These are phyloP conservation scores for Probaryconus sp. DNA, from an alignment of 1,140 invertebrate genomes.

Conservation along the genomic window DNA sequence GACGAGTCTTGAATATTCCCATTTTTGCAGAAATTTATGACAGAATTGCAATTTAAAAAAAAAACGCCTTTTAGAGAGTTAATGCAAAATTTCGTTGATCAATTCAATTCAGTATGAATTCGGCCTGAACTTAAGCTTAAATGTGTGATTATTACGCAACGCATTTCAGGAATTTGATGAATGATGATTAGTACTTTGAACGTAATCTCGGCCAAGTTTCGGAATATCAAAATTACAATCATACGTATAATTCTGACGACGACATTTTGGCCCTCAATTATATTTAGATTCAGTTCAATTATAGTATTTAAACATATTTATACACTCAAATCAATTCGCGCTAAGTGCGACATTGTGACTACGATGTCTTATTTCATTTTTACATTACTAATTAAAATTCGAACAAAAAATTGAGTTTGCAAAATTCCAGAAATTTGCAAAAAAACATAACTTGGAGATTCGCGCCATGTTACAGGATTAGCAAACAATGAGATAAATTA, in stretches of 20 bases:
- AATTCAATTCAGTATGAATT: too few relatives aligned
- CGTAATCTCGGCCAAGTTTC: constrained; percentile 45
- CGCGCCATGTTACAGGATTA: too few relatives aligned
- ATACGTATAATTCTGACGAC: constrained; percentile 41
- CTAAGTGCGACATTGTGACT: too few relatives aligned
- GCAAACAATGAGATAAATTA: too few relatives aligned
- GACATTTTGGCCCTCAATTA: constrained; percentile 50
- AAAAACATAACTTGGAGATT: too few relatives aligned
- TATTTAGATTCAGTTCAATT: constrained; percentile 54
- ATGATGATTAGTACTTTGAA: constrained; percentile 48
- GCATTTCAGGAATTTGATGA: constrained; percentile 52
- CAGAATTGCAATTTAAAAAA: neutral
- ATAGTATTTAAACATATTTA: constrained; percentile 8
- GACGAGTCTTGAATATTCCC: too few relatives aligned
- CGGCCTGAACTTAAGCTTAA: constrained; percentile 13
- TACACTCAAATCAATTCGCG: constrained; percentile 9
- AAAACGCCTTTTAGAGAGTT: too few relatives aligned
- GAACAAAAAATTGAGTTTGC: too few relatives aligned
- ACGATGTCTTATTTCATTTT: neutral
- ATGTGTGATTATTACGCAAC: constrained; percentile 45
- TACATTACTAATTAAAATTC: neutral
- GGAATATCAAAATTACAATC: constrained; percentile 56
- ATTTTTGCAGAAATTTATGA: too few relatives aligned
- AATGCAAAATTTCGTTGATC: too few relatives aligned
- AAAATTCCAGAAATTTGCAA: too few relatives aligned